Percentiles rank a stretch among this genome's conserved stretches.
Conservation (phyloP, 2,888 invertebrate species). For the Oxytorus armatus region DNA sequence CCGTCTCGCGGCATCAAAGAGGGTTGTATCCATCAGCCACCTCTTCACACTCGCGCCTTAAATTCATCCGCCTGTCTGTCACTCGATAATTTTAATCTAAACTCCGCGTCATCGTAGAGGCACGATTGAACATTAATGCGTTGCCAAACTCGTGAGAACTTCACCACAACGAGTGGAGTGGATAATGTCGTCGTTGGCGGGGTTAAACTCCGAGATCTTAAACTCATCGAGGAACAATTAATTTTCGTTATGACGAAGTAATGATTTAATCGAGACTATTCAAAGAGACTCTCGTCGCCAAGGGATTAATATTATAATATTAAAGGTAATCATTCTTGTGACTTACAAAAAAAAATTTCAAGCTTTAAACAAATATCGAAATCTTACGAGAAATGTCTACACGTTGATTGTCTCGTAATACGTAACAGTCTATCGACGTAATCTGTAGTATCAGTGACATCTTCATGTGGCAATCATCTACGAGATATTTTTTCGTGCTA, state of each 20-base stretch:
- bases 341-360: background rate
- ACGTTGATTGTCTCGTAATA: too few species aligned
- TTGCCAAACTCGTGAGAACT: constrained; percentile 58
- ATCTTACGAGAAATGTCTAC: too few species aligned
- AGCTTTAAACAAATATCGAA: too few species aligned
- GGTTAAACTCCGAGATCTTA: constrained; percentile 30
- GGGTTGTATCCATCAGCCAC: constrained; percentile 21
- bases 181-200: constrained; percentile 9
- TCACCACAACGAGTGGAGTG: constrained; percentile 24
- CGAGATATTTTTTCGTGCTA: too few species aligned
- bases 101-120: constrained; percentile 51
- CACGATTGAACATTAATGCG: constrained; percentile 47
- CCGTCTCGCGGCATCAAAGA: background rate
- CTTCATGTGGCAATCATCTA: too few species aligned
- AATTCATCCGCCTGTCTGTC: constrained; percentile 44
- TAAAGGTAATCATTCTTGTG: constrained; percentile 16
- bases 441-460: too few species aligned
- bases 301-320: constrained; percentile 6
- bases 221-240: constrained; percentile 69
- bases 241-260: constrained; percentile 60
- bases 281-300: constrained; percentile 8
- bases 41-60: constrained; percentile 21
- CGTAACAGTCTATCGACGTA: too few species aligned
- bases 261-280: constrained; percentile 62
- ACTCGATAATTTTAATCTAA: constrained; percentile 54